A percentile compares a stretch with the other conserved stretches of the same genome.
Conservation (phyloP, 2,797 vertebrate genomes). For the Champsocephalus esox region DNA sequence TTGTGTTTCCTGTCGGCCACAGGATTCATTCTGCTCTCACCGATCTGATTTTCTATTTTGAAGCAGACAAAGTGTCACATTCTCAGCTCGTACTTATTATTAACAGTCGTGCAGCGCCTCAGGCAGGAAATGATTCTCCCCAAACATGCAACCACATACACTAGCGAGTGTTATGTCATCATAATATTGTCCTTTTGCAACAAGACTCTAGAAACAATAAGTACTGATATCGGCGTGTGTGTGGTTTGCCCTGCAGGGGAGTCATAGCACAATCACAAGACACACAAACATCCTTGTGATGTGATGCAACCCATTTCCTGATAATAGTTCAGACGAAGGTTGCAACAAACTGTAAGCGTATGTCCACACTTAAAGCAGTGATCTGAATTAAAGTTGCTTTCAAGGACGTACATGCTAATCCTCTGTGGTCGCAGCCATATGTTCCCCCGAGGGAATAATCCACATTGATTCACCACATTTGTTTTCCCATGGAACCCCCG, state of each 20-base stretch:
- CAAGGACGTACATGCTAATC: neutral
- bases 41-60: slow-evolving; percentile 40
- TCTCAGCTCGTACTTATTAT: slow-evolving; percentile 20
- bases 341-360: neutral
- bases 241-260: slow-evolving; percentile 2
- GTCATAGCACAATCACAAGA: slow-evolving; percentile 4
- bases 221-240: slow-evolving; percentile 1
- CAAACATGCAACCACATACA: slow-evolving; percentile 20
- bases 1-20: slow-evolving; percentile 12
- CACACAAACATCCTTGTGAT: neutral
- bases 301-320: slow-evolving; percentile 8
- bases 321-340: neutral
- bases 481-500: slow-evolving; percentile 58
- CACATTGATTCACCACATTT: slow-evolving; percentile 62
- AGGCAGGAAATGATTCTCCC: slow-evolving; percentile 42
- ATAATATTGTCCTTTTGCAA: slow-evolving; percentile 10
- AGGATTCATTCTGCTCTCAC: slow-evolving; percentile 36
- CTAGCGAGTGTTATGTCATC: slow-evolving; percentile 19
- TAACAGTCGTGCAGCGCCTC: neutral
- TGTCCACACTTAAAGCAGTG: neutral
- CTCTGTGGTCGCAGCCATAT: slow-evolving; percentile 29
- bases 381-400: slow-evolving; percentile 3
- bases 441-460: slow-evolving; percentile 24
- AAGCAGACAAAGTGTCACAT: slow-evolving; percentile 10
- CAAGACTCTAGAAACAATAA: slow-evolving; percentile 17